Percentiles rank a stretch among this genome's conserved stretches.
These are phyloP conservation scores for Luehdorfia chinensis DNA, from an alignment of 1,140 invertebrate genomes.

Conservation along the genomic window DNA sequence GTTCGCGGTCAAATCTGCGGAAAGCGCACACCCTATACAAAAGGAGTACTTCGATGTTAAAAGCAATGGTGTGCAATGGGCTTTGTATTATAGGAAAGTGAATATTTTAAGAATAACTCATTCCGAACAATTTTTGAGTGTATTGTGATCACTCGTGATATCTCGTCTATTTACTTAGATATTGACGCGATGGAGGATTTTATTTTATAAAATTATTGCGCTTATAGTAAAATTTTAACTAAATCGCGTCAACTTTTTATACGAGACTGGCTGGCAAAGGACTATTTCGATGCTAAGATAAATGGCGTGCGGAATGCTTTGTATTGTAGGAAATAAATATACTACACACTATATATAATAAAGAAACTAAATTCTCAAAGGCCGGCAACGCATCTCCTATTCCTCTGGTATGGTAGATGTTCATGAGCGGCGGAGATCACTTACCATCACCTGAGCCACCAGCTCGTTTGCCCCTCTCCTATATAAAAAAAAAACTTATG, in stretches of 20 bases:
- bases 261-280: constrained; percentile 9
- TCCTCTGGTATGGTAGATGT: no score
- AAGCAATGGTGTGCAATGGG: constrained; percentile 13
- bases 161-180: no score
- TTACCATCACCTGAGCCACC: no score
- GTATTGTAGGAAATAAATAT: constrained; percentile 10
- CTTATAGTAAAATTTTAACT: constrained; percentile 4
- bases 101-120: constrained; percentile 5
- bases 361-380: no score
- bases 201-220: no score
- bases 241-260: constrained; percentile 3
- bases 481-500: no score
- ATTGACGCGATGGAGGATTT: no score
- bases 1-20: constrained; percentile 15
- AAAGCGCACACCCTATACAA: constrained; percentile 7
- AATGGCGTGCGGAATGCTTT: constrained; percentile 13
- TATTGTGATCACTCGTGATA: no score
- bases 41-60: constrained; percentile 11
- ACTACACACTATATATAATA: no score
- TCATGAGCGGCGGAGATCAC: no score
- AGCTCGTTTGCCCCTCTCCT: no score
- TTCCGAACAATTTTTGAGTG: not conserved
- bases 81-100: constrained; percentile 14
- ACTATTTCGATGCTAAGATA: constrained; percentile 7
- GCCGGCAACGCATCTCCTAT: no score